Percentiles rank a stretch among this genome's conserved stretches.
phyloP scores from a whole-genome alignment of 35 echinoderm and acorn worm species.

The Patiria miniata region DNA sequence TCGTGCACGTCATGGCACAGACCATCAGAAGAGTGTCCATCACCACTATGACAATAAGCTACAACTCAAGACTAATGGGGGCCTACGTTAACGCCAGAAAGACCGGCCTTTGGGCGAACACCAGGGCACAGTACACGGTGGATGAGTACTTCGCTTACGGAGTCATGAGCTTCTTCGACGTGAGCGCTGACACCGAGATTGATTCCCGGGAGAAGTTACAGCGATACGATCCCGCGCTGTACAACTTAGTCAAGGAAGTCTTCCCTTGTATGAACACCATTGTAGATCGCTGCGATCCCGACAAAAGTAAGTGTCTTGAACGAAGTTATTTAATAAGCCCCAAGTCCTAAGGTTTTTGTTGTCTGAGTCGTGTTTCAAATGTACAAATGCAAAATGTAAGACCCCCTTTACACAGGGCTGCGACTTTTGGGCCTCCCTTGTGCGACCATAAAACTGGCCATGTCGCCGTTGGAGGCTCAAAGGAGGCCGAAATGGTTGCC shows the following conservation, averaged over 20 bases:
- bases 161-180: constrained; percentile 74
- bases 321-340: no score
- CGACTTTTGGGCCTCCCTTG: no score
- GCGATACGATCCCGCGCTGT: constrained; percentile 76
- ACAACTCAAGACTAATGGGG: constrained; percentile 31
- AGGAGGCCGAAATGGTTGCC: no score
- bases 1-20: constrained; percentile 82
- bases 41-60: constrained; percentile 34
- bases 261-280: constrained; percentile 92
- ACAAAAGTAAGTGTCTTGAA: constrained; percentile 24
- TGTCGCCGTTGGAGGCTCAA: no score
- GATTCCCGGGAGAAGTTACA: constrained; percentile 70
- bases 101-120: constrained; percentile 67
- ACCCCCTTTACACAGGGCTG: no score
- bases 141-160: constrained; percentile 96
- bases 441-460: no score
- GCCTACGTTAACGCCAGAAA: constrained; percentile 80
- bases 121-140: constrained; percentile 74
- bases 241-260: constrained; percentile 72
- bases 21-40: constrained; percentile 75
- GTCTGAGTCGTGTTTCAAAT: no score
- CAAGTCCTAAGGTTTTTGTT: no score
- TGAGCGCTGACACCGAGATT: constrained; percentile 21
- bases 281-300: constrained; percentile 66
- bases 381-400: no score